Evolutionary conservation across 1,140 invertebrate genomes (phyloP), one percentile per base, ranked within the genome.

Genomic region (Atopsyche davidsoni): DNA sequence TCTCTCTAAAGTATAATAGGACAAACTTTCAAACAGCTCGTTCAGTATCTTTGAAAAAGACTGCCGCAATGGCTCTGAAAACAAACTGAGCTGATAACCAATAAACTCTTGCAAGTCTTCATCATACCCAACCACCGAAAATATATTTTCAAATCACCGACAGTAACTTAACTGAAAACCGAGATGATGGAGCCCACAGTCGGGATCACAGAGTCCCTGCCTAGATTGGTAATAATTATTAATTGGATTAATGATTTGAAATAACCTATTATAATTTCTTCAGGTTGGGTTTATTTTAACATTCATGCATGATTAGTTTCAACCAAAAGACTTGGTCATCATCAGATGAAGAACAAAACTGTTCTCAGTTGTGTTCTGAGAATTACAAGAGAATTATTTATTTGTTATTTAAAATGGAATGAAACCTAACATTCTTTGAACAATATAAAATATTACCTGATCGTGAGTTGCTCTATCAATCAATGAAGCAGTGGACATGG

Each of bases 401-500:
- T n/a, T n/a, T n/a, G n/a, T n/a, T n/a, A n/a, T n/a, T n/a, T n/a
- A n/a, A n/a, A n/a, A n/a, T n/a, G n/a, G n/a, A n/a, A n/a, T n/a
- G n/a, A n/a, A n/a, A n/a, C n/a, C n/a, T n/a, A n/a, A n/a, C n/a
- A n/a, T n/a, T n/a, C n/a, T n/a, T n/a, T n/a, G n/a, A n/a, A n/a
- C n/a, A n/a, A n/a, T n/a, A 23, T 51, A 25, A 2, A 40, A 10
- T 45, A 21, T 52, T 58, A 69, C 67, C 56, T 68, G 58, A 17
- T 54, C 50, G 46, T 69, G 66, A 39, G 25, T 51, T 7, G 11
- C 6, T 44, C 57, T 40, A 42, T 59, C 57, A n/a, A 23, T 31
- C 3, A 59, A 16, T 7, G 36, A 25, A 2, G 14, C n/a, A 17
- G 24, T 14, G 21, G 55, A 57, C 2, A 34, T 11, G 18, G 35